phyloP scores from a whole-genome alignment of 2,888 invertebrate species.

The Drosophila mayaguana region DNA sequence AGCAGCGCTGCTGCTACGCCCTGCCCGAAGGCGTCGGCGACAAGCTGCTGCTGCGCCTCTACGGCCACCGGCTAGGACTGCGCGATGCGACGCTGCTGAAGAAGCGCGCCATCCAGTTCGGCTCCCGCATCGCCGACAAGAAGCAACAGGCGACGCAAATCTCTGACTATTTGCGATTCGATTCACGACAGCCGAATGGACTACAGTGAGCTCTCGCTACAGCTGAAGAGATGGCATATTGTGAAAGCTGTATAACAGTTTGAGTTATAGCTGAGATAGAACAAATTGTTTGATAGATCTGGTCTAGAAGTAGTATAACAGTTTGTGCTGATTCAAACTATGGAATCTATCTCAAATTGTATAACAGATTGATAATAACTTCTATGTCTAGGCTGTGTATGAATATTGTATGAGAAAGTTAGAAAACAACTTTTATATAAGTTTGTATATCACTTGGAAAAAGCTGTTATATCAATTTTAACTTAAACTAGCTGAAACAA shows the following conservation, averaged over 20 bases:
- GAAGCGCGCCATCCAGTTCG: slow-evolving; percentile 98
- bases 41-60: slow-evolving; percentile 93
- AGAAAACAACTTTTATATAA: background rate
- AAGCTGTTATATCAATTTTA: background rate
- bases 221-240: background rate
- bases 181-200: background rate
- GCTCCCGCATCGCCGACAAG: slow-evolving; percentile 96
- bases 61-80: slow-evolving; percentile 89
- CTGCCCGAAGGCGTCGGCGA: slow-evolving; percentile 94
- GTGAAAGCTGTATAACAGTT: background rate
- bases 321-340: background rate
- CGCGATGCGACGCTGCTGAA: slow-evolving; percentile 89
- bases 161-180: slow-evolving; percentile 85
- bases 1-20: slow-evolving; percentile 86
- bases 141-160: slow-evolving; percentile 94
- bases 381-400: too few species aligned
- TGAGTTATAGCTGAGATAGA: background rate
- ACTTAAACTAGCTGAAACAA: too few species aligned
- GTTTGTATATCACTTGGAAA: background rate
- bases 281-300: background rate
- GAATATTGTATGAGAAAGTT: too few species aligned
- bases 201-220: background rate
- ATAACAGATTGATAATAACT: background rate
- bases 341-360: background rate
- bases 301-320: background rate